Evolutionary conservation across 92 coral and sea anemone genomes (phyloP).

Genomic region (Siderastrea radians): DNA sequence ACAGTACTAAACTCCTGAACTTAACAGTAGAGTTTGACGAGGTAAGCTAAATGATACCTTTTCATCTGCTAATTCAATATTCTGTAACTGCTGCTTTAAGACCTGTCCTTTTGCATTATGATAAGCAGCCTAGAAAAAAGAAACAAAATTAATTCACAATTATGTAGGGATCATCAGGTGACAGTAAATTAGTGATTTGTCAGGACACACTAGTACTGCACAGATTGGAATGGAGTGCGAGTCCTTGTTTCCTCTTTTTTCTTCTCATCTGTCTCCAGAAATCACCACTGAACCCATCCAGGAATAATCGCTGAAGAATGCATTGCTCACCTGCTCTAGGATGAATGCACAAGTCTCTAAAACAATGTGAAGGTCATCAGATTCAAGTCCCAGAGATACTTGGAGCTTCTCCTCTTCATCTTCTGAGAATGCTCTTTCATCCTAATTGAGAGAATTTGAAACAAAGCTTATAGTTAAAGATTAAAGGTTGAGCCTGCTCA

Average conservation of each 20-base stretch:
- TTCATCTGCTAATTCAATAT: slow-evolving; percentile 80
- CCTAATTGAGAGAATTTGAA: slow-evolving; percentile 51
- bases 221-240: background rate
- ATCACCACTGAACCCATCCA: background rate
- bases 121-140: slow-evolving; percentile 85
- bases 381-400: slow-evolving; percentile 81
- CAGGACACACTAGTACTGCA: background rate
- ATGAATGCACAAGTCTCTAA: slow-evolving; percentile 93
- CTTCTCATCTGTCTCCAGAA: background rate
- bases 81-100: slow-evolving; percentile 87
- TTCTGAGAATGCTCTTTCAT: slow-evolving; percentile 92
- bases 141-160: background rate
- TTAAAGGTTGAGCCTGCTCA: background rate
- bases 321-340: slow-evolving; percentile 87
- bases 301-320: background rate
- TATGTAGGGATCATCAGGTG: too few species aligned
- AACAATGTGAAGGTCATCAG: slow-evolving; percentile 89
- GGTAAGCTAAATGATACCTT: slow-evolving; percentile 66
- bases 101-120: slow-evolving; percentile 93
- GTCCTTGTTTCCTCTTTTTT: background rate
- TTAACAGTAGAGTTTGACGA: background rate
- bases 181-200: too few species aligned
- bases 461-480: background rate
- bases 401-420: slow-evolving; percentile 94
- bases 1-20: background rate